A percentile compares a stretch with the other conserved stretches of the same genome.
These are phyloP conservation scores for Tachina fera DNA, from an alignment of 2,888 invertebrate species.

Conservation along the genomic window DNA sequence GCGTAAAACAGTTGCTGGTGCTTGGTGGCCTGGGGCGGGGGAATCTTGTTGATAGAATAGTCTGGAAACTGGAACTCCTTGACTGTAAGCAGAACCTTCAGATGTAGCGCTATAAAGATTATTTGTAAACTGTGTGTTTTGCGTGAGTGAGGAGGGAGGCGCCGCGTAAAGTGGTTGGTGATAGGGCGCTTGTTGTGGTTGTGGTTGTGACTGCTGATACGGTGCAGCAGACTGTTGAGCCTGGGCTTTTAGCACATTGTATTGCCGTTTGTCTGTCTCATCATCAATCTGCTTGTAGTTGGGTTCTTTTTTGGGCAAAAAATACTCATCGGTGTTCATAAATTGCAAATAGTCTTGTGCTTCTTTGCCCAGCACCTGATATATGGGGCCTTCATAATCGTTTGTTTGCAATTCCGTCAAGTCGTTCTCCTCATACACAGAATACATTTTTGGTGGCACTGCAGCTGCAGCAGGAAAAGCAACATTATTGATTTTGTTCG, in stretches of 20 bases:
- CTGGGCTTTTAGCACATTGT: constrained; percentile 54
- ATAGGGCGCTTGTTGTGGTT: background rate
- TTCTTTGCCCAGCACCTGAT: constrained; percentile 75
- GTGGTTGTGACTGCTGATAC: constrained; percentile 19
- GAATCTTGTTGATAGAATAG: constrained; percentile 77
- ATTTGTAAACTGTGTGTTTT: constrained; percentile 41
- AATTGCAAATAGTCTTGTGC: constrained; percentile 80
- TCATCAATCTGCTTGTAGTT: constrained; percentile 79
- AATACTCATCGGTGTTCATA: constrained; percentile 81
- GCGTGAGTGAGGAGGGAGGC: background rate
- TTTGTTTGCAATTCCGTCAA: constrained; percentile 61
- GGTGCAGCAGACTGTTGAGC: constrained; percentile 72
- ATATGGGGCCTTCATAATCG: constrained; percentile 54
- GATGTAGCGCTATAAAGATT: background rate
- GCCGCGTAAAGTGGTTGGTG: constrained; percentile 31
- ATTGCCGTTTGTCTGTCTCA: constrained; percentile 75
- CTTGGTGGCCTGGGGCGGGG: constrained; percentile 58
- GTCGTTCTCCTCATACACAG: constrained; percentile 78
- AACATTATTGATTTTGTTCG: constrained; percentile 24
- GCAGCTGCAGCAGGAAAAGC: constrained; percentile 31
- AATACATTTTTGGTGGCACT: constrained; percentile 65
- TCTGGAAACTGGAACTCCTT: constrained; percentile 74
- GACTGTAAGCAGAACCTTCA: constrained; percentile 62
- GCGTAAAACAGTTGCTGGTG: constrained; percentile 75
- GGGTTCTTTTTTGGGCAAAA: constrained; percentile 79